Conservation (phyloP, 2,797 vertebrate genomes). For the Telmatherina bonti region DNA sequence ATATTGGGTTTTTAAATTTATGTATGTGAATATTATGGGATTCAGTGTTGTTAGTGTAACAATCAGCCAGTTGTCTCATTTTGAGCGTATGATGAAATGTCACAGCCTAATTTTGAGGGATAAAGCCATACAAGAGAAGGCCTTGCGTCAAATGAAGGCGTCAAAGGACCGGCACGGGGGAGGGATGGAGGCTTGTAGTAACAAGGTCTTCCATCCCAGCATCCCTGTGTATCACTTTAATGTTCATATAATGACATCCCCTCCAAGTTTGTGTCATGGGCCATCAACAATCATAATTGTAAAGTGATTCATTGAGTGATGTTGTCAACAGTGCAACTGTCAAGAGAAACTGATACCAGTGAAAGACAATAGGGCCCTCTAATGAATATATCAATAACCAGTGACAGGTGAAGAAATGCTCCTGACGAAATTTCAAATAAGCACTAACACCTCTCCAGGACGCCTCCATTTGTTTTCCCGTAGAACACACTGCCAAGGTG, state of each 20-base stretch:
- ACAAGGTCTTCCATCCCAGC: constrained; percentile 73
- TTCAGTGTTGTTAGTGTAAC: background rate
- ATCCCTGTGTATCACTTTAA: constrained; percentile 88
- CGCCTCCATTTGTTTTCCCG: constrained; percentile 81
- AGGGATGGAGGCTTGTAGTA: constrained; percentile 47
- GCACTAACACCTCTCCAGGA: constrained; percentile 79
- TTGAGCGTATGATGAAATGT: background rate
- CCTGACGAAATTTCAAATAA: constrained; percentile 83
- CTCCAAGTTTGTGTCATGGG: constrained; percentile 88
- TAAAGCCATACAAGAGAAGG: constrained; percentile 56
- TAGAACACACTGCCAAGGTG: constrained; percentile 53
- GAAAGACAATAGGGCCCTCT: constrained; percentile 85
- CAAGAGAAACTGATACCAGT: constrained; percentile 81
- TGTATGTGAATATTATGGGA: background rate
- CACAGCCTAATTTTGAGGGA: constrained; percentile 46
- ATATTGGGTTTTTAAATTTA: background rate
- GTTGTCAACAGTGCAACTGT: constrained; percentile 86
- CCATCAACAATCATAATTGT: constrained; percentile 92
- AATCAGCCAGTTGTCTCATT: background rate
- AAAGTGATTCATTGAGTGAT: constrained; percentile 90
- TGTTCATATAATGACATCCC: constrained; percentile 89
- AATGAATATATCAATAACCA: constrained; percentile 91
- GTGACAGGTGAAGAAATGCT: constrained; percentile 87
- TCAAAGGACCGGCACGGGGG: constrained; percentile 43
- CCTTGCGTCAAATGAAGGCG: constrained; percentile 68